Base-by-base conservation (phyloP, 1,140 invertebrate genomes). In the Epicauta chinensis region DNA sequence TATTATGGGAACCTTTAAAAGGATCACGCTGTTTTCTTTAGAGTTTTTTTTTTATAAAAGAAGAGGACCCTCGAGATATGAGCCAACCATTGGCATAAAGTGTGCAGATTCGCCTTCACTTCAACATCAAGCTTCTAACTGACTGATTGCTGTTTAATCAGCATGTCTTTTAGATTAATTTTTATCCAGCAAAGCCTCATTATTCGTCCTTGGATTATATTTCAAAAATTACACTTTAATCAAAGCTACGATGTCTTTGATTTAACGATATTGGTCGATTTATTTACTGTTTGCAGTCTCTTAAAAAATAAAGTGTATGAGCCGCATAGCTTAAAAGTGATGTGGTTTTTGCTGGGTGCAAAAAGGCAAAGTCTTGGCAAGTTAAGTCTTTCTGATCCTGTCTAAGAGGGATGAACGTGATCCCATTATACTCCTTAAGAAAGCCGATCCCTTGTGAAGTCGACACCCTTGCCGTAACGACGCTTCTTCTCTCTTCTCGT, bases 341-440 rank as follows among this genome's bases (percentile, higher is more conserved):
- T 23, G 23, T 23, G 23, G 23, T 23, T 23, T 23, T 23, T 23
- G 23, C 7, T 7, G 23, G 23, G 23, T 23, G 23, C 23, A 59
- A 65, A 63, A 61, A 63, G 53, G 53, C 51, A 56, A 62, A 63
- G 53, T 57, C 53, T 23, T 59, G 59, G 52, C 58, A 57, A 59
- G 58, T 55, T 65, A 65, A 67, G 63, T 55, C 60, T 43, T 51
- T 38, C 55, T 65, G 65, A 67, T 67, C 65, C 63, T 57, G 57
- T 65, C 62, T 65, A 67, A 67, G 65, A 65, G 62, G 66, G 67
- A 69, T 69, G 62, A 69, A 67, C 67, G 67, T 68, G 67, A 69
- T 69, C 64, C 66, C 65, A 65, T 69, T 68, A 69, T 67, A 63
- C 65, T 68, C 60, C 66, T 68, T 68, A 68, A 68, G 67, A 67